phyloP scores from a whole-genome alignment of 2,888 invertebrate species.

The Erannis defoliaria region DNA sequence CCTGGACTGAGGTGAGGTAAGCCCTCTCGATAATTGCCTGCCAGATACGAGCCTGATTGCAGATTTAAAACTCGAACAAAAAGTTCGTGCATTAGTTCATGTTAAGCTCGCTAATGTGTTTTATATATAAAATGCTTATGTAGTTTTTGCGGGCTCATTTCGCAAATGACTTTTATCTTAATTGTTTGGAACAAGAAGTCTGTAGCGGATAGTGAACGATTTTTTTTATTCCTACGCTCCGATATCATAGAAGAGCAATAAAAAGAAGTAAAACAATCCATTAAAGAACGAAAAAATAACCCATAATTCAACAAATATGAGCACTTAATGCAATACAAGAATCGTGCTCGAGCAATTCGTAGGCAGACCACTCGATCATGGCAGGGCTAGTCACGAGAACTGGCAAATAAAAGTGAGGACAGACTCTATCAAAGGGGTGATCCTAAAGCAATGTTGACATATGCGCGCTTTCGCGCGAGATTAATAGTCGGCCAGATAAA shows the following conservation, averaged over 20 bases:
- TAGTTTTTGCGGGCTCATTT: constrained; percentile 37
- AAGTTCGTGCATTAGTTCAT: constrained; percentile 60
- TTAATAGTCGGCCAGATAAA: neutral
- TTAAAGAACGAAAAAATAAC: constrained; percentile 42
- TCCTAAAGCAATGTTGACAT: constrained; percentile 68
- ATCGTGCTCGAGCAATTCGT: constrained; percentile 67
- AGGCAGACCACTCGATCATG: constrained; percentile 66
- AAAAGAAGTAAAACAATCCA: constrained; percentile 39
- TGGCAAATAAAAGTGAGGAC: constrained; percentile 74
- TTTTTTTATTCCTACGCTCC: constrained; percentile 17
- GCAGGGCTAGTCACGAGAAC: constrained; percentile 65
- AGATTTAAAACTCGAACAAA: constrained; percentile 66
- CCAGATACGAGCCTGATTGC: constrained; percentile 71
- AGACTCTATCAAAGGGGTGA: constrained; percentile 84
- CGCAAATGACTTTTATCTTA: constrained; percentile 17
- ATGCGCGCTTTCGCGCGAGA: constrained; percentile 21
- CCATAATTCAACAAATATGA: constrained; percentile 55
- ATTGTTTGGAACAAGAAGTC: constrained; percentile 7
- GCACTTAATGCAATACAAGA: constrained; percentile 65
- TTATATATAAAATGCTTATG: constrained; percentile 46
- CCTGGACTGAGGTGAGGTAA: constrained; percentile 51
- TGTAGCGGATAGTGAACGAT: constrained; percentile 7
- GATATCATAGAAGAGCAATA: constrained; percentile 25
- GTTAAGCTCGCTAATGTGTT: constrained; percentile 57
- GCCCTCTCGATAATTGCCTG: constrained; percentile 76